These are phyloP conservation scores for Sinocyclocheilus grahami DNA, from an alignment of 2,113 vertebrate species.

Conservation along the genomic window DNA sequence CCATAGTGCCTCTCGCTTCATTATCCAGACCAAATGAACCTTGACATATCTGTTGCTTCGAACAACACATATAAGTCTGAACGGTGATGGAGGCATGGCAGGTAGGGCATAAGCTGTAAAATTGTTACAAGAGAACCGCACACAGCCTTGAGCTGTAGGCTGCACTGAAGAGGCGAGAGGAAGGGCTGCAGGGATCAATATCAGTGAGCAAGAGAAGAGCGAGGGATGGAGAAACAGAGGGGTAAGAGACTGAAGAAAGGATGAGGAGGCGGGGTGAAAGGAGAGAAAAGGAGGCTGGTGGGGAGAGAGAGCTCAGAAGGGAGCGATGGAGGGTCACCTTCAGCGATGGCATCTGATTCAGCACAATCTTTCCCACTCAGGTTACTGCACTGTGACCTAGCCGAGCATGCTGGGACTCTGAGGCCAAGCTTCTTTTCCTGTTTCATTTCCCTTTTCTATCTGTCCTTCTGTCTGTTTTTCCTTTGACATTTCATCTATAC, in stretches of 20 bases:
- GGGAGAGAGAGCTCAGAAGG: constrained; percentile 52
- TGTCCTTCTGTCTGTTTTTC: not conserved
- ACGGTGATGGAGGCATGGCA: constrained; percentile 63
- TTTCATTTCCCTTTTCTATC: not conserved
- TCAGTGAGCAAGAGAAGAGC: constrained; percentile 67
- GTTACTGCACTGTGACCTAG: constrained; percentile 73
- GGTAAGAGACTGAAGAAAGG: constrained; percentile 63
- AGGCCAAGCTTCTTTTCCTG: constrained; percentile 7
- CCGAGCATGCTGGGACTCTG: constrained; percentile 62
- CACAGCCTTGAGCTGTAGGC: constrained; percentile 70
- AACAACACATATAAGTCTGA: constrained; percentile 60
- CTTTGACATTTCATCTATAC: constrained; percentile 36
- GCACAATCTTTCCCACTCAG: constrained; percentile 74
- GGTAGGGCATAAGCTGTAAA: constrained; percentile 65
- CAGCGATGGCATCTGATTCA: constrained; percentile 78
- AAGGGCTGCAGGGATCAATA: constrained; percentile 71
- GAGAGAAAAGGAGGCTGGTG: constrained; percentile 47
- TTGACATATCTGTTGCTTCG: constrained; percentile 45
- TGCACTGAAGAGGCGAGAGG: constrained; percentile 28
- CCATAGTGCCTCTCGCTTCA: constrained; percentile 62
- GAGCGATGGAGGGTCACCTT: constrained; percentile 77
- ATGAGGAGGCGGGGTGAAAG: constrained; percentile 53
- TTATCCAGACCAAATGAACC: constrained; percentile 54
- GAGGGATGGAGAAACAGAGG: constrained; percentile 54
- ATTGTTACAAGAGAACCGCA: constrained; percentile 67